Base-by-base conservation (phyloP, 2,797 vertebrate species). In the Numenius phaeopus region DNA sequence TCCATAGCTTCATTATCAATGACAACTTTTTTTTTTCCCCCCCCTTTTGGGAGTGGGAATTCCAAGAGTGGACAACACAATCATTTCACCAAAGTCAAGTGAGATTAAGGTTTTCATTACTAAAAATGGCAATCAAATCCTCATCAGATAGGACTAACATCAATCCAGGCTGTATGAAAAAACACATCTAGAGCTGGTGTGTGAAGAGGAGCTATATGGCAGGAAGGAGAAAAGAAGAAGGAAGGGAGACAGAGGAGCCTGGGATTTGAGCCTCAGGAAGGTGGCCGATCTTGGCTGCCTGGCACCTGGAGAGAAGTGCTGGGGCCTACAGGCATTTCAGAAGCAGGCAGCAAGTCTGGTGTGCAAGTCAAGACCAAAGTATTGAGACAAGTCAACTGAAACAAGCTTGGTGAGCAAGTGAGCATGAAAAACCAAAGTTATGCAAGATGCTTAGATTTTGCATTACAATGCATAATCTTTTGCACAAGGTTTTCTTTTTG, bases 161-260 rank as follows among this genome's bases (percentile, higher is more conserved):
- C 14, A 57, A 9, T 22, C 10, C n/a, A 42, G 18, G 10, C 19
- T 67, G 5, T 6, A 37, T 13, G 30, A 69, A 76, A 77, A 86
- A 5, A 1, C 26, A 44, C 0, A 1, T 22, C 29, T 64, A 59
- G 19, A 91, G 19, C 5, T 46, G 23, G 11, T 6, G 1, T 27
- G 54, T 19, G 21, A 34, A 71, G 49, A 72, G 3, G 11, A 61
- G 11, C 6, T 39, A 44, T 1, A 66, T 42, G 11, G 40, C 55
- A 54, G 3, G 18, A 54, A 30, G 39, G 40, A 62, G 59, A 40
- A 64, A 59, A 10, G 19, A 44, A 57, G 22, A 44, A 24, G 21
- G 40, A 39, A n/a, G 10, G 11, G 34, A 64, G 26, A 23, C 3
- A 27, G 14, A 37, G 18, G 5, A 9, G 2, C 5, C 27, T 55